A percentile compares a stretch with the other conserved stretches of the same genome.
These are phyloP conservation scores for Papilio dardanus DNA, from an alignment of 1,140 invertebrate species.

Conservation along the genomic window DNA sequence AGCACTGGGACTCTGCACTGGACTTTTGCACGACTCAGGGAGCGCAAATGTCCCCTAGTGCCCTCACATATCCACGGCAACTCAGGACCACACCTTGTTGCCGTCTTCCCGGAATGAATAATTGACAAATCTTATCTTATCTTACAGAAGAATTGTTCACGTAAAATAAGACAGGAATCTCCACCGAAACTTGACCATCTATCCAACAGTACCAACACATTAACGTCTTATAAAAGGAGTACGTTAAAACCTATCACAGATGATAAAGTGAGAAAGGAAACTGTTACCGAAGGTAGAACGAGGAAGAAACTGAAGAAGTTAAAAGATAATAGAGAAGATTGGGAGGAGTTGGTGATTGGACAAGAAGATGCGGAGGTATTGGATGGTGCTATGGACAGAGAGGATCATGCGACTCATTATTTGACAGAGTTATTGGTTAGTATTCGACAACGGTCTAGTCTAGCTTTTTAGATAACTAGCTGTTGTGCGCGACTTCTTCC, in stretches of 20 bases:
- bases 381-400: conserved; percentile 34
- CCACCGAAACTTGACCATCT: background rate
- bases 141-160: conserved; percentile 16
- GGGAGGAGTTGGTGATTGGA: conserved; percentile 8
- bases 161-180: background rate
- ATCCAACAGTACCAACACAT: background rate
- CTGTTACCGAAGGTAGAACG: background rate
- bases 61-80: too few species aligned
- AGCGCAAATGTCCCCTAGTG: too few species aligned
- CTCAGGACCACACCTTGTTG: too few species aligned
- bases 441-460: too few species aligned
- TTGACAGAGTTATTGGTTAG: conserved; percentile 41
- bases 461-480: too few species aligned
- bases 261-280: background rate
- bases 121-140: background rate
- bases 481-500: too few species aligned
- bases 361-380: conserved; percentile 28
- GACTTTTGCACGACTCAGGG: too few species aligned
- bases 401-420: conserved; percentile 43
- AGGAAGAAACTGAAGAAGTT: conserved; percentile 9
- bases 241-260: background rate
- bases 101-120: too few species aligned
- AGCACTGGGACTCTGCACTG: too few species aligned
- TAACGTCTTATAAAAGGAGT: background rate
- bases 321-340: conserved; percentile 8